phyloP scores from a whole-genome alignment of 2,888 invertebrate species.

The Cyclophora albipunctata region DNA sequence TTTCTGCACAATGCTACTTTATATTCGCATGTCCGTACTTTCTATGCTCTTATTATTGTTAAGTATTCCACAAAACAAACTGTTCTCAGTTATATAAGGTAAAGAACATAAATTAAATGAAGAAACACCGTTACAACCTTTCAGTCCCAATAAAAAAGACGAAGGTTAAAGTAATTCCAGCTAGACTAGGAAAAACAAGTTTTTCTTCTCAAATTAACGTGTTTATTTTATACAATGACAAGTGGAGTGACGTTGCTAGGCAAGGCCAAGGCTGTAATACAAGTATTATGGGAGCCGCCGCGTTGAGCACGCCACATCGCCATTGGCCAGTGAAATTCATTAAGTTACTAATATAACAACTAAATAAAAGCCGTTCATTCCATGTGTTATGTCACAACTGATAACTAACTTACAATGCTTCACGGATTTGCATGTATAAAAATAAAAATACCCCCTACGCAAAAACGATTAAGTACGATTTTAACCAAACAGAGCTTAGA shows the following conservation, averaged over 20 bases:
- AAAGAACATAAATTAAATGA: too few relatives aligned
- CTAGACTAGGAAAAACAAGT: background rate
- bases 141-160: background rate
- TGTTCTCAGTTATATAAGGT: too few relatives aligned
- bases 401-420: too few relatives aligned
- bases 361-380: background rate
- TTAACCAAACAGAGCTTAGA: too few relatives aligned
- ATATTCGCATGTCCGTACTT: too few relatives aligned
- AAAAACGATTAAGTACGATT: too few relatives aligned
- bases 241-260: background rate
- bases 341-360: conserved; percentile 8
- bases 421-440: too few relatives aligned
- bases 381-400: background rate
- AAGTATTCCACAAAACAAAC: too few relatives aligned
- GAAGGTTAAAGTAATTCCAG: conserved; percentile 4
- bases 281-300: background rate
- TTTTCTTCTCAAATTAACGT: background rate
- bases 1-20: too few relatives aligned
- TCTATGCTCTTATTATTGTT: too few relatives aligned
- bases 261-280: background rate
- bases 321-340: conserved; percentile 7
- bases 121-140: too few relatives aligned
- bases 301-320: conserved; percentile 3
- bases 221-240: conserved; percentile 1
- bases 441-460: too few relatives aligned